Evolutionary conservation across 2,888 invertebrate genomes (phyloP), one percentile per base, ranked within the genome.

Genomic region (Drosophila mimetica): DNA sequence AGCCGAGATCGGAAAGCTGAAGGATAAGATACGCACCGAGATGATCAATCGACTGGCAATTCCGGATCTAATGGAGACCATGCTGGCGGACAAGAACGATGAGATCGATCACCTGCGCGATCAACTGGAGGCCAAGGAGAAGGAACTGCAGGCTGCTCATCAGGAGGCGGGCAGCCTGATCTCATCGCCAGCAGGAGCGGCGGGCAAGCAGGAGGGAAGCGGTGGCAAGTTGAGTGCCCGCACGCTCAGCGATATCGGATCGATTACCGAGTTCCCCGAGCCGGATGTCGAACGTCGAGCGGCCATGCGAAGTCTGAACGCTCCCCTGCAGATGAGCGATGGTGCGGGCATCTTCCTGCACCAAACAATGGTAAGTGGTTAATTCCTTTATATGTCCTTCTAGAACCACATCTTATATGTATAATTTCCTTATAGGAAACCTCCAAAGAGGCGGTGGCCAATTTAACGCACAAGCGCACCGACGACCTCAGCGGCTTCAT

Each of bases 261-360:
- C 95, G 1, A 94, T 96, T 88, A 94, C 95, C 0, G 96, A 96
- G 75, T 94, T 94, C 66, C 95, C 95, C 70, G 95, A 95, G 76
- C 93, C 94, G 51, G 95, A 95, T 83, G 92, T 94, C 59, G 93
- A 93, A 89, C 92, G 94, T 6, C 93, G 93, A 0, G 93, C 93
- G 7, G 81, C 79, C 1, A 73, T 74, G 53, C 85, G 78, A 8
- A 82, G 87, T 22, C 61, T 77, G 0, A 88, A 84, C 11, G 89
- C 90, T 2, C 90, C 91, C 0, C 72, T 91, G 0, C 65, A 84
- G 32, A 32, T 90, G 52, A 83, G 85, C 0, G 86, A 88, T 4
- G 81, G 77, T 37, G 81, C 82, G 60, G 82, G 77, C 8, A 89
- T 67, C 28, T 89, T 85, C 51, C 59, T 90, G 61, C 83, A 89